phyloP scores from a whole-genome alignment of 2,888 invertebrate genomes.

The Mesochorus sp. region DNA sequence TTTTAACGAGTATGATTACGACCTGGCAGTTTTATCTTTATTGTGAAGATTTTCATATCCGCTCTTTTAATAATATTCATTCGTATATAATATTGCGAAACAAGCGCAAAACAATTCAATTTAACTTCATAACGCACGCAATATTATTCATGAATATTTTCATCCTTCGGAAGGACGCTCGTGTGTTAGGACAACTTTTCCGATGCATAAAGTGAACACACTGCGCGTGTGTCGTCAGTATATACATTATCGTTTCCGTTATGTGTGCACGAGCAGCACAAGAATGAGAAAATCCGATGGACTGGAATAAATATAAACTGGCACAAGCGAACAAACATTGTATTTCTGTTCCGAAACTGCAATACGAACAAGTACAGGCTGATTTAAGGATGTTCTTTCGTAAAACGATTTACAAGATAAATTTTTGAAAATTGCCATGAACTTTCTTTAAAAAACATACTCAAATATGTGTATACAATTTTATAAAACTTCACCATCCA shows the following conservation, averaged over 20 bases:
- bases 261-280: too few species aligned
- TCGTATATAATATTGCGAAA: too few species aligned
- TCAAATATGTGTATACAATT: too few species aligned
- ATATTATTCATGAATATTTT: slow-evolving; percentile 51
- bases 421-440: too few species aligned
- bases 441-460: too few species aligned
- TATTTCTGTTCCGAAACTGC: background rate
- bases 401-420: too few species aligned
- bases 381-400: too few species aligned
- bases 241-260: slow-evolving; percentile 56
- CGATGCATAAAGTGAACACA: slow-evolving; percentile 31
- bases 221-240: slow-evolving; percentile 53
- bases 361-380: background rate
- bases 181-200: background rate
- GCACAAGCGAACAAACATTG: slow-evolving; percentile 42
- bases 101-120: background rate
- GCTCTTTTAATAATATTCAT: too few species aligned
- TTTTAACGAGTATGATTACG: too few species aligned
- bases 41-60: too few species aligned
- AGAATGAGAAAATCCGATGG: slow-evolving; percentile 60
- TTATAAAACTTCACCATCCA: too few species aligned
- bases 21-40: too few species aligned
- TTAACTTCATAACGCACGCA: slow-evolving; percentile 14
- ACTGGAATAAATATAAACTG: slow-evolving; percentile 54
- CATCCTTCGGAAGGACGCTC: slow-evolving; percentile 1